Conservation (phyloP, 2,888 invertebrate species). For the Ennomos erosarius region DNA sequence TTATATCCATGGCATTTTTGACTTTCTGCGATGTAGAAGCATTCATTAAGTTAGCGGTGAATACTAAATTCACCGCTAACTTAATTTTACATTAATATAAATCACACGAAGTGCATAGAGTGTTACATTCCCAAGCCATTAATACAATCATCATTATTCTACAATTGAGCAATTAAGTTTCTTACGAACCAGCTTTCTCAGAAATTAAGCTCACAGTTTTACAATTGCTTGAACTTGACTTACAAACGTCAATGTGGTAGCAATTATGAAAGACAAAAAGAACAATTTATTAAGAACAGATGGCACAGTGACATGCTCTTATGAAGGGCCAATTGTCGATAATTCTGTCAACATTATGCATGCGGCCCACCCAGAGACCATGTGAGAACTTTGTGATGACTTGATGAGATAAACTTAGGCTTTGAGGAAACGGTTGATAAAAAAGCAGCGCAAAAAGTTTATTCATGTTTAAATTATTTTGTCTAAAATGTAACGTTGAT, state of each 20-base stretch:
- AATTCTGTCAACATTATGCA: conserved; percentile 56
- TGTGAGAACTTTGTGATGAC: conserved; percentile 19
- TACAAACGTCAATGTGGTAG: conserved; percentile 11
- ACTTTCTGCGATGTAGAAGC: too few species aligned
- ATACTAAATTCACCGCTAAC: too few species aligned
- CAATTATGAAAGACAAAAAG: conserved; percentile 14
- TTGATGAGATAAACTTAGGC: conserved; percentile 5
- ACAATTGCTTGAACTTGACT: conserved; percentile 22
- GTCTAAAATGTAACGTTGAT: too few species aligned
- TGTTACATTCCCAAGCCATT: too few species aligned
- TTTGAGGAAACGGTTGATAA: too few species aligned
- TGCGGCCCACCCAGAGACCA: conserved; percentile 50
- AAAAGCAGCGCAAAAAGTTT: too few species aligned
- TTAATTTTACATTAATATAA: too few species aligned
- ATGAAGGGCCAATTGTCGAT: conserved; percentile 55
- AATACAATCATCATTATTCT: conserved; percentile 7
- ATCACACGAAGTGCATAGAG: too few species aligned
- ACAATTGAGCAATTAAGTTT: conserved; percentile 8
- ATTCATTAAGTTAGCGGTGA: too few species aligned
- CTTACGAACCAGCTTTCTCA: conserved; percentile 1
- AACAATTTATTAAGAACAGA: conserved; percentile 37
- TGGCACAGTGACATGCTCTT: conserved; percentile 37
- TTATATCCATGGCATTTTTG: too few species aligned
- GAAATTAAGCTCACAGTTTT: background rate
- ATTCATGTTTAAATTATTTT: too few species aligned